Percentiles rank a stretch among this genome's conserved stretches.
Evolutionary conservation across 2,888 invertebrate genomes (phyloP).

Genomic region (Hirtodrosophila cameraria): DNA sequence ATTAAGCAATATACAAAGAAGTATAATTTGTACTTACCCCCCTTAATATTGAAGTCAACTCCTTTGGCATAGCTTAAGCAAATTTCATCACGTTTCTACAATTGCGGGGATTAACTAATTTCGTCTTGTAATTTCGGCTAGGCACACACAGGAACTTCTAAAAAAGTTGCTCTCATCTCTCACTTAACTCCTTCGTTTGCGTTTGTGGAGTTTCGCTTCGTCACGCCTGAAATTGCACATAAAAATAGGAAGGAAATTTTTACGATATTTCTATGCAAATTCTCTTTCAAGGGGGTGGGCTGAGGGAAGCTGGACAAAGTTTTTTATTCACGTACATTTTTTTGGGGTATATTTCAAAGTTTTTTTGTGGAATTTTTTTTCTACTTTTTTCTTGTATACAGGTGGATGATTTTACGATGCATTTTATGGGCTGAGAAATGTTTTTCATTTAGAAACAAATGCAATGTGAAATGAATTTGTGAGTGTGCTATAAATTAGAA

Average conservation of each 20-base stretch:
- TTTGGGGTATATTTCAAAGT: constrained; percentile 21
- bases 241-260: constrained; percentile 49
- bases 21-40: neutral
- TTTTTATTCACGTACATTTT: constrained; percentile 14
- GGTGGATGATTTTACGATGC: constrained; percentile 73
- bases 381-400: constrained; percentile 30
- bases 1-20: constrained; percentile 6
- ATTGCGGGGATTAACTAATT: constrained; percentile 66
- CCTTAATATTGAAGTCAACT: constrained; percentile 2
- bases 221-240: constrained; percentile 68
- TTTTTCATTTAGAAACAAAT: constrained; percentile 48
- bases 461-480: constrained; percentile 49
- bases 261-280: constrained; percentile 75
- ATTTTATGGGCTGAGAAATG: constrained; percentile 69
- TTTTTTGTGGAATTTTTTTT: constrained; percentile 8
- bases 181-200: constrained; percentile 50
- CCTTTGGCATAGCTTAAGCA: neutral
- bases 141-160: constrained; percentile 18
- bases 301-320: constrained; percentile 15
- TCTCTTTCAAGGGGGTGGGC: constrained; percentile 17
- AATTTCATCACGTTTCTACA: constrained; percentile 57
- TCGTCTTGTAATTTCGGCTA: constrained; percentile 41
- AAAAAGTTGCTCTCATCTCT: constrained; percentile 43
- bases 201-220: constrained; percentile 39
- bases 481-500: constrained; percentile 49